Conservation (phyloP, 1,140 invertebrate species). For the Solen grandis region DNA sequence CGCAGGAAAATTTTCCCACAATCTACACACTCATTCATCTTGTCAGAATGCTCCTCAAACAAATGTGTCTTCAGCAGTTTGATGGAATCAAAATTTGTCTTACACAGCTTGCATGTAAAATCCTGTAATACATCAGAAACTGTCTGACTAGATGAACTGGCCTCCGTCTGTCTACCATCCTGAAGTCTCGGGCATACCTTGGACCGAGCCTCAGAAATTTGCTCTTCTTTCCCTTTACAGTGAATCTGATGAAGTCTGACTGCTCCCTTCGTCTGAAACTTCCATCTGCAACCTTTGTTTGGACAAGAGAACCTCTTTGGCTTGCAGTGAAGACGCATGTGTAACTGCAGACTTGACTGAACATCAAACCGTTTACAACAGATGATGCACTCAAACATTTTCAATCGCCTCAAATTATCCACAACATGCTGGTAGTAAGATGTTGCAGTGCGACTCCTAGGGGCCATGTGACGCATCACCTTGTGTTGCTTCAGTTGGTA, state of each 20-base stretch:
- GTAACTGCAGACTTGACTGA: not conserved
- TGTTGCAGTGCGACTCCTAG: not conserved
- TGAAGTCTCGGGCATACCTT: not conserved
- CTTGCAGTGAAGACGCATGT: not conserved
- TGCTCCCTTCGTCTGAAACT: not conserved
- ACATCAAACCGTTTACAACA: not conserved
- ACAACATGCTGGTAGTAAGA: not conserved
- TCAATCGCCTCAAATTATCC: not conserved
- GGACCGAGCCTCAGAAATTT: not conserved
- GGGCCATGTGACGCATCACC: not conserved
- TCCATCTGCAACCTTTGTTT: not conserved
- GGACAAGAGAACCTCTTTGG: not conserved
- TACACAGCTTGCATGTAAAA: not conserved
- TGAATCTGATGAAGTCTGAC: not conserved
- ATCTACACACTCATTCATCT: not conserved
- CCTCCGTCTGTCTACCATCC: not conserved
- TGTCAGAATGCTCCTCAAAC: not conserved
- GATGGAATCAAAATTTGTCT: not conserved
- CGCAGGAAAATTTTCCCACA: not conserved
- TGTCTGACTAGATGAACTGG: not conserved
- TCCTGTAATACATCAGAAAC: not conserved
- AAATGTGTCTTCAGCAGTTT: not conserved
- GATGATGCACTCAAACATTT: not conserved
- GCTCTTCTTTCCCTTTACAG: not conserved
- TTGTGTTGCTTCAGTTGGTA: not conserved